Conservation (phyloP, 92 coral and sea anemone species). For the Paramuricea clavata region DNA sequence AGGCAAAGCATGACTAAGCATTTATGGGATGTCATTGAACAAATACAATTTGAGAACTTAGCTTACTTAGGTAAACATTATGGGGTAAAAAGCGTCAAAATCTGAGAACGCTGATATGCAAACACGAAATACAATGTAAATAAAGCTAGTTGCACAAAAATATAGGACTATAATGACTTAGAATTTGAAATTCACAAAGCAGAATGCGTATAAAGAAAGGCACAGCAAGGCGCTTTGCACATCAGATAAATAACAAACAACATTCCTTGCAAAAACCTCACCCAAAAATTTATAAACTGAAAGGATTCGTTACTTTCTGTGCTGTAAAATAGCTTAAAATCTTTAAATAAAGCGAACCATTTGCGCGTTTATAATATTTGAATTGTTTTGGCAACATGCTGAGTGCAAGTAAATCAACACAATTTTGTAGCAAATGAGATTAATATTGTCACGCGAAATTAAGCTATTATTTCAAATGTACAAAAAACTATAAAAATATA, state of each 20-base stretch:
- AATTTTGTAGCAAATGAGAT: conserved; percentile 5
- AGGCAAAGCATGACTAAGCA: not conserved
- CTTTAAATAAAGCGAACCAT: not conserved
- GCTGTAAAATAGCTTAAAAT: not conserved
- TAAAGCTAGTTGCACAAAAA: not conserved
- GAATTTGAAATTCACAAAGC: not conserved
- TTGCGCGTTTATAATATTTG: not conserved
- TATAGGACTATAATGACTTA: not conserved
- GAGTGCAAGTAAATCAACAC: not conserved
- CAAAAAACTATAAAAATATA: not conserved
- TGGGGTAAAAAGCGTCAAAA: not conserved
- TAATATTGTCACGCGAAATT: not conserved
- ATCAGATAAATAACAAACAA: not conserved
- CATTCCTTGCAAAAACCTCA: not conserved
- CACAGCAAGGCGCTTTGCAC: conserved; percentile 14
- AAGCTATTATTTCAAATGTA: not conserved
- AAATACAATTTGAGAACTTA: not conserved
- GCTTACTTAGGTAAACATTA: not conserved
- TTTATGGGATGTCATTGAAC: not conserved
- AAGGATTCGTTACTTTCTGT: too few species aligned
- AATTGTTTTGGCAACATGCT: not conserved
- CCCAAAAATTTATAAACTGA: not conserved
- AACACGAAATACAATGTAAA: not conserved
- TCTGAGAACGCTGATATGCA: not conserved
- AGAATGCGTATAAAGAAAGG: not conserved